Base-by-base conservation (phyloP, 1,140 invertebrate species). In the Coenobita brevimanus region DNA sequence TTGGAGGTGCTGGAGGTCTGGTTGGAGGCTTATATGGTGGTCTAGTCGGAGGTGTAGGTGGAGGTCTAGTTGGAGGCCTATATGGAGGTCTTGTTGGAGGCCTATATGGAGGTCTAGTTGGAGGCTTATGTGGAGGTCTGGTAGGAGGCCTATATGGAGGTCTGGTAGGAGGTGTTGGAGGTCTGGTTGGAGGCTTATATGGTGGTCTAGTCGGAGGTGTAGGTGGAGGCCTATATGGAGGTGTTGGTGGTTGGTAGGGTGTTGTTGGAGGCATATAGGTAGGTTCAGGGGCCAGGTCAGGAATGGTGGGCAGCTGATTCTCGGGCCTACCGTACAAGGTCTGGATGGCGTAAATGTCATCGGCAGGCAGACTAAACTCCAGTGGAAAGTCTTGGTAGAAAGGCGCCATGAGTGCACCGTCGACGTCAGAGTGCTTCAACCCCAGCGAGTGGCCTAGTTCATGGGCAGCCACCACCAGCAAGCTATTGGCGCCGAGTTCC, bases 281-380 rank as follows among this genome's bases (percentile, higher is more conserved):
- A n/a, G n/a, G n/a, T n/a, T n/a, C n/a, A n/a, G n/a, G n/a, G n/a
- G n/a, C n/a, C n/a, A n/a, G n/a, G n/a, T n/a, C n/a, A n/a, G n/a
- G n/a, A n/a, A n/a, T n/a, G 57, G 64, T 27, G 24, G 43, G 17
- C 38, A 41, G 27, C 17, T 62, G 82, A 33, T 27, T 54, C n/a
- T 76, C 30, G 17, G 78, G 83, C 41, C 27, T 81, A 13, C 84
- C 94, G 88, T 94, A 94, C 4, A 94, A 90, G 64, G 91, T 90
- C 87, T 93, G 92, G 6, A 94, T 93, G 15, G 93, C 93, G 17
- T 81, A 46, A 0, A 91, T 92, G 90, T 94, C 94, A 87, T 94
- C 93, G 33, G 91, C 67, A n/a, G 93, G 93, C 33, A 94, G 90
- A 69, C 90, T 62, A 76, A 87, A 87, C 8, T 96, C 98, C 69